Evolutionary conservation across 2,113 vertebrate species (phyloP).

Genomic region (Menura novaehollandiae): DNA sequence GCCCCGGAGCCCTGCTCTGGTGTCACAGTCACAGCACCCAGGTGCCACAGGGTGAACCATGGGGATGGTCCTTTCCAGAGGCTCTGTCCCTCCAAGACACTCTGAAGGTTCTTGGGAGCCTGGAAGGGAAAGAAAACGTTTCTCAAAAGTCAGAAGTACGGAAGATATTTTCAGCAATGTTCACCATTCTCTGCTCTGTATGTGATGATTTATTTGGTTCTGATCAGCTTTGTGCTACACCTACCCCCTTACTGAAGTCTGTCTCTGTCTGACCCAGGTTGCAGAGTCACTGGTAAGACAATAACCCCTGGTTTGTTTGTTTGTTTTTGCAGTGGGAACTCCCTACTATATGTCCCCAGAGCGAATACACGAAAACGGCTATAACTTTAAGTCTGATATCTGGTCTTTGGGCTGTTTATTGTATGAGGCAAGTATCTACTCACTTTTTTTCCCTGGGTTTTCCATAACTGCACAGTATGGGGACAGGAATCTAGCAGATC

Average conservation of each 20-base stretch:
- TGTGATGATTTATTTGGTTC: neutral
- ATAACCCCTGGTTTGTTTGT: neutral
- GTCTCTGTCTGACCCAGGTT: neutral
- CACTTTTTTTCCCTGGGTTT: neutral
- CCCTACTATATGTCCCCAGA: slow-evolving; percentile 99
- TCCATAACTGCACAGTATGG: rapidly evolving
- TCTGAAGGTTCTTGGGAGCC: neutral
- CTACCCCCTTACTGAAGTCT: neutral
- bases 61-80: neutral
- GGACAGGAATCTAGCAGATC: neutral
- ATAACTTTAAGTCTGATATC: slow-evolving; percentile 99
- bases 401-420: slow-evolving; percentile 98
- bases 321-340: slow-evolving; percentile 88
- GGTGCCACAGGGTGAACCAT: neutral
- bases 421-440: slow-evolving; percentile 85
- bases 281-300: neutral
- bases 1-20: neutral
- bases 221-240: neutral
- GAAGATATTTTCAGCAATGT: neutral
- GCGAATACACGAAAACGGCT: slow-evolving; percentile 97
- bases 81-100: neutral
- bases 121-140: neutral
- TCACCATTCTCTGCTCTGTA: neutral
- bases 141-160: neutral
- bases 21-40: rapidly evolving